Evolutionary conservation across 2,888 invertebrate genomes (phyloP).

Genomic region (Vanessa cardui): DNA sequence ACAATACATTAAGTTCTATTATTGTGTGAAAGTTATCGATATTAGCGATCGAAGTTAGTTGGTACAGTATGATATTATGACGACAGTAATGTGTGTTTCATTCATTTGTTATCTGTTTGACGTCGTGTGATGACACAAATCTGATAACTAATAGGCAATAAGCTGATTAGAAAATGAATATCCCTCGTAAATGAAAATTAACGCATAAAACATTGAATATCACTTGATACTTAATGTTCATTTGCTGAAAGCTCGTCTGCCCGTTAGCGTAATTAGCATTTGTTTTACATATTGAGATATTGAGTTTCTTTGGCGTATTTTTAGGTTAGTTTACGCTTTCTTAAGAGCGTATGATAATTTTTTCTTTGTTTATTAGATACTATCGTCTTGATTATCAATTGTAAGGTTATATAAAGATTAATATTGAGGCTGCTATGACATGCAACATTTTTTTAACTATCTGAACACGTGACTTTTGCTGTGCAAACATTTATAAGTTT

Average conservation of each 20-base stretch:
- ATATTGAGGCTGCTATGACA: too few relatives aligned
- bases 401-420: too few relatives aligned
- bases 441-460: too few relatives aligned
- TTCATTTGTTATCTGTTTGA: conserved; percentile 43
- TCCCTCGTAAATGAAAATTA: conserved; percentile 14
- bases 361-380: too few relatives aligned
- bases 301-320: neutral
- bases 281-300: neutral
- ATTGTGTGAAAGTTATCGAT: neutral
- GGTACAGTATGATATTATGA: conserved; percentile 20
- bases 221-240: neutral
- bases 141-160: conserved; percentile 45
- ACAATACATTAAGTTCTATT: neutral
- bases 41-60: neutral
- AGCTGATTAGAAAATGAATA: conserved; percentile 39
- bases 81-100: conserved; percentile 31
- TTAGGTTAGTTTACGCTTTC: neutral
- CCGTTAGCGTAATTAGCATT: neutral
- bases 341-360: neutral
- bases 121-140: conserved; percentile 42
- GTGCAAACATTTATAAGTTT: too few relatives aligned
- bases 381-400: too few relatives aligned
- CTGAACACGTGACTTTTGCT: too few relatives aligned
- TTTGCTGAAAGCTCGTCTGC: neutral
- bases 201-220: neutral